phyloP scores from a whole-genome alignment of 1,140 invertebrate genomes.

The Riptortus pedestris region DNA sequence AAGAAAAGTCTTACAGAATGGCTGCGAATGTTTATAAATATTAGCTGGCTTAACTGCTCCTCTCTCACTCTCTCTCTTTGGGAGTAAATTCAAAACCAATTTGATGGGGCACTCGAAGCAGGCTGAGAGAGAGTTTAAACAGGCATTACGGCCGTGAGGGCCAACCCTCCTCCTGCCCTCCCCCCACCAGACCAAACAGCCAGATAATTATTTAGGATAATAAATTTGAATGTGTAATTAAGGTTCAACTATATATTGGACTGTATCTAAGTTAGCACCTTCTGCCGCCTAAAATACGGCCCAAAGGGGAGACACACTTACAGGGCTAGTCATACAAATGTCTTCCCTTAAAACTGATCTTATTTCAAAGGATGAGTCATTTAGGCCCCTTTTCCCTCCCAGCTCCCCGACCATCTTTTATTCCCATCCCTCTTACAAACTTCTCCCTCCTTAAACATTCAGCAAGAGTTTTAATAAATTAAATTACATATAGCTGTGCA shows the following conservation, averaged over 20 bases:
- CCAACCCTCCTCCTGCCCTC: background rate
- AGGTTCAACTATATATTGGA: constrained; percentile 12
- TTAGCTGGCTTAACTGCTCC: too few species aligned
- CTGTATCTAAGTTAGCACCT: constrained; percentile 14
- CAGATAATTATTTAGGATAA: constrained; percentile 14
- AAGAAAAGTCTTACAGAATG: too few species aligned
- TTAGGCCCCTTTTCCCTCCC: too few species aligned
- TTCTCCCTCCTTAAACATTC: too few species aligned
- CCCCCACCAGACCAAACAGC: background rate
- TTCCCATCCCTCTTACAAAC: too few species aligned
- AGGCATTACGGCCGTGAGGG: background rate
- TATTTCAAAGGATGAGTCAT: constrained; percentile 3
- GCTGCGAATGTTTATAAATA: too few species aligned
- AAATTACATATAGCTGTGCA: too few species aligned
- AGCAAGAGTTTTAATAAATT: too few species aligned
- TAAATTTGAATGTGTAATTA: constrained; percentile 14
- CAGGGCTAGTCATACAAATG: background rate
- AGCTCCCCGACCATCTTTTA: too few species aligned
- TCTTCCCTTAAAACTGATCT: constrained; percentile 4
- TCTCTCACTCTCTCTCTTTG: background rate
- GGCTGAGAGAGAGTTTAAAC: constrained; percentile 2
- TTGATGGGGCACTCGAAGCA: background rate
- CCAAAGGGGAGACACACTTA: background rate
- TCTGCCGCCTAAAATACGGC: constrained; percentile 1
- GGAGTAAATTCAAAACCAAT: constrained; percentile 7